Evolutionary conservation across 2,113 vertebrate species (phyloP).

Genomic region (Danionella cerebrum): DNA sequence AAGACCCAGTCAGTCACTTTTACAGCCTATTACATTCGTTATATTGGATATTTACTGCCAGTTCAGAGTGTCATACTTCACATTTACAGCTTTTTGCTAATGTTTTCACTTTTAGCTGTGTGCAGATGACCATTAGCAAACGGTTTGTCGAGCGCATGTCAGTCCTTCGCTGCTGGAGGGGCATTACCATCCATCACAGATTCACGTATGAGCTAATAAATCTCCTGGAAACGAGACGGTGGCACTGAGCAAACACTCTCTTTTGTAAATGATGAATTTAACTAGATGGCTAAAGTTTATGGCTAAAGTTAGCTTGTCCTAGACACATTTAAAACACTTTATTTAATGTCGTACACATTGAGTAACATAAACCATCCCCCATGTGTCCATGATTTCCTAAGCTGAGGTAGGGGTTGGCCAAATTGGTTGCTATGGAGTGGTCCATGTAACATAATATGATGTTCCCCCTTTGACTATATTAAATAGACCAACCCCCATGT

Average conservation of each 20-base stretch:
- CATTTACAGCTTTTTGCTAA: neutral
- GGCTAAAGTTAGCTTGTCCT: no score
- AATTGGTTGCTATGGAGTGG: no score
- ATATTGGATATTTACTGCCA: conserved; percentile 9
- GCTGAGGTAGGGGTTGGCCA: no score
- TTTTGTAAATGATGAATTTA: neutral
- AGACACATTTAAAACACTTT: no score
- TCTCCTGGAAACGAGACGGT: neutral
- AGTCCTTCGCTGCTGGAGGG: neutral
- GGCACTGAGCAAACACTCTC: neutral
- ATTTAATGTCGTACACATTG: no score
- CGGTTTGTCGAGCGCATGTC: neutral
- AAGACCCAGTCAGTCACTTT: conserved; percentile 10
- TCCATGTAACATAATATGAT: no score
- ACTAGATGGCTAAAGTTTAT: neutral
- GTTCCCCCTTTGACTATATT: no score
- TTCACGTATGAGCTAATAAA: neutral
- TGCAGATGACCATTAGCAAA: conserved; percentile 7
- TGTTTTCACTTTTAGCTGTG: neutral
- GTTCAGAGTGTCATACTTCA: neutral
- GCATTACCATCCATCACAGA: neutral
- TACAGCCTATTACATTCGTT: conserved; percentile 9
- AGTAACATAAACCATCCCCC: no score
- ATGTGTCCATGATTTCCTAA: no score
- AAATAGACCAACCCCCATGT: no score